A percentile compares a stretch with the other conserved stretches of the same genome.
phyloP scores from a whole-genome alignment of 1,140 invertebrate species.

The Neodiprion lecontei region DNA sequence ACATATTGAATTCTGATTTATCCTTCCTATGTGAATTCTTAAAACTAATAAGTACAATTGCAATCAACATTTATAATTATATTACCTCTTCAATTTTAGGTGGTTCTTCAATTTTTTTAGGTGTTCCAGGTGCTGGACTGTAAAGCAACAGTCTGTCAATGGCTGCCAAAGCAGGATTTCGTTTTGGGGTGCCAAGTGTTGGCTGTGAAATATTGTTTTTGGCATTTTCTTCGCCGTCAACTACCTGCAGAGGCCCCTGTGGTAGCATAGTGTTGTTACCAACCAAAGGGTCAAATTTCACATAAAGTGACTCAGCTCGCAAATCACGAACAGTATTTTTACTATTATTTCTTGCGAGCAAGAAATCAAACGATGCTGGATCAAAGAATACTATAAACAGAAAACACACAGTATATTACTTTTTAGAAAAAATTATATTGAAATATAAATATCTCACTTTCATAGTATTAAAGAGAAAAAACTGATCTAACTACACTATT shows the following conservation, averaged over 20 bases:
- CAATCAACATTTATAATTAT: too few relatives aligned
- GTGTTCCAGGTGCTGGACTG: slow-evolving; percentile 37
- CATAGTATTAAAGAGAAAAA: slow-evolving; percentile 17
- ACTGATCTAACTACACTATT: background rate
- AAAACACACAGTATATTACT: slow-evolving; percentile 26
- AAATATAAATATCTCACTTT: slow-evolving; percentile 13
- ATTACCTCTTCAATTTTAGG: slow-evolving; percentile 43
- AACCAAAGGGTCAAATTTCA: slow-evolving; percentile 69
- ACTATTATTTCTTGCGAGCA: slow-evolving; percentile 39
- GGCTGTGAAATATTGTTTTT: slow-evolving; percentile 36
- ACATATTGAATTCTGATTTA: too few relatives aligned
- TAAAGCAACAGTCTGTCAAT: slow-evolving; percentile 59
- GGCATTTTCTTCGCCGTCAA: slow-evolving; percentile 45
- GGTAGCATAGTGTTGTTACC: slow-evolving; percentile 55
- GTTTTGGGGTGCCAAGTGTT: slow-evolving; percentile 42
- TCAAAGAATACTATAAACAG: slow-evolving; percentile 53
- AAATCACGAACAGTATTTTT: slow-evolving; percentile 46
- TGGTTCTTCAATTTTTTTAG: slow-evolving; percentile 38
- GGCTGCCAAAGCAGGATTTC: slow-evolving; percentile 54
- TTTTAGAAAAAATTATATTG: slow-evolving; percentile 10
- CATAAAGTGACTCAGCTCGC: slow-evolving; percentile 65
- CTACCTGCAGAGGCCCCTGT: slow-evolving; percentile 42
- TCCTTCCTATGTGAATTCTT: too few relatives aligned
- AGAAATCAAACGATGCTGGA: slow-evolving; percentile 51
- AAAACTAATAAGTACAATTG: too few relatives aligned